phyloP scores from a whole-genome alignment of 2,113 vertebrate species.

The Macquaria ambigua region DNA sequence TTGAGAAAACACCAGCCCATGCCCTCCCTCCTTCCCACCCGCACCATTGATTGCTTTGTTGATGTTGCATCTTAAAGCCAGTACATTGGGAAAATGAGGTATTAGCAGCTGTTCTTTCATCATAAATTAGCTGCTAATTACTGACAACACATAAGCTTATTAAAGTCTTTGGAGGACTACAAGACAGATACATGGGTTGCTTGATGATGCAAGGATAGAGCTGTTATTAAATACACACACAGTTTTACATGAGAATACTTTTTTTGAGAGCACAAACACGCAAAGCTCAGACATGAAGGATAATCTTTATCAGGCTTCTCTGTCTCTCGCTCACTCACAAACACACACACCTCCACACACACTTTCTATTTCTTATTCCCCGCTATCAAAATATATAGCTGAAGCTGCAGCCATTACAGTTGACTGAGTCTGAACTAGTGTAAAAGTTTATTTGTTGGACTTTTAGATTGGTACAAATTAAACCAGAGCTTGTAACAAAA shows the following conservation, averaged over 20 bases:
- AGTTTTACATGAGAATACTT: background rate
- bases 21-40: background rate
- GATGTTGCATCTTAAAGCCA: slow-evolving; percentile 41
- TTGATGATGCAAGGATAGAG: slow-evolving; percentile 47
- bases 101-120: slow-evolving; percentile 61
- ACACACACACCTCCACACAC: background rate
- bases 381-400: background rate
- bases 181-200: slow-evolving; percentile 35
- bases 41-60: slow-evolving; percentile 55
- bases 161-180: slow-evolving; percentile 47
- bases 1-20: slow-evolving; percentile 22
- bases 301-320: background rate
- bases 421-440: background rate
- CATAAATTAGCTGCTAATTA: slow-evolving; percentile 67
- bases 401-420: background rate
- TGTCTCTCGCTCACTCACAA: background rate
- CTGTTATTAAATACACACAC: slow-evolving; percentile 8
- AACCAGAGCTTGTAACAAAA: background rate
- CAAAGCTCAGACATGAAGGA: background rate
- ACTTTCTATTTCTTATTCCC: background rate
- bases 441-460: background rate
- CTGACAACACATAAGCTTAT: slow-evolving; percentile 58
- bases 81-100: slow-evolving; percentile 35
- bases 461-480: background rate
- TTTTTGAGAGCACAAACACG: background rate